Evolutionary conservation across 2,888 invertebrate species (phyloP), one percentile per base, ranked within the genome.

Genomic region (Drosophila vallismaia): DNA sequence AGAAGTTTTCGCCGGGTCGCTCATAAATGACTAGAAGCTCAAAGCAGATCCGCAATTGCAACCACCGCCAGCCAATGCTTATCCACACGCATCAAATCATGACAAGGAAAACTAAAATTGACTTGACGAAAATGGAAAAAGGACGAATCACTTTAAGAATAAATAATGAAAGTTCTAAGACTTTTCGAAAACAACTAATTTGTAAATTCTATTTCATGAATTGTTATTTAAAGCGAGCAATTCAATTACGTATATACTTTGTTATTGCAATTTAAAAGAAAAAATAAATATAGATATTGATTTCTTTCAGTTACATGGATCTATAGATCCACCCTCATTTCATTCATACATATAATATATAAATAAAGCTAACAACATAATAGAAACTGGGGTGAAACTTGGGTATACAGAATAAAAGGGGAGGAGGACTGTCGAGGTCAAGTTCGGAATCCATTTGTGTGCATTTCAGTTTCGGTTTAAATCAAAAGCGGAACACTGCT

Each of bases 401-500:
- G 45, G 12, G n/a, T 38, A 5, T 29, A 7, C 26, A 4, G 10
- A 5, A 10, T n/a, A 12, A 46, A 19, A 38, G 59, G 38, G 29
- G 7, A 7, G 4, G 29, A 49, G 42, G 33, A 38, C 6, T 14
- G 42, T 7, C 45, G 55, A 38, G 69, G 78, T 80, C 88, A 71
- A 76, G 76, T 74, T 81, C 66, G 70, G 85, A 84, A 84, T 88
- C 82, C 88, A 85, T 85, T 85, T 88, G 88, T 88, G 84, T 87
- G 88, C 88, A 86, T 87, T 85, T 85, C 84, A 88, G 82, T 81
- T 85, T 85, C 58, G 74, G 88, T 87, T 85, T 79, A 85, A 88
- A 85, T 85, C 87, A 85, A 76, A 63, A 69, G 45, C 60, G 66
- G 60, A 46, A 66, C 36, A 52, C 51, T 50, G 50, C 45, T 48